phyloP scores from a whole-genome alignment of 1,140 invertebrate species.

The Apis mellifera region Amel_HAv3.1 CM009934.2:3701501-3702000 shows the following conservation, averaged over 20 bases:
- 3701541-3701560: constrained; percentile 82
- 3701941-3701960: constrained; percentile 89
- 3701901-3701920: constrained; percentile 97
- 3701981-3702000: constrained; percentile 93
- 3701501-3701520: constrained; percentile 85
- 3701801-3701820: constrained; percentile 84
- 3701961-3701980: constrained; percentile 93
- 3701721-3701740: constrained; percentile 73
- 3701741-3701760: constrained; percentile 91
- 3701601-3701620: constrained; percentile 81
- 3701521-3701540: constrained; percentile 81
- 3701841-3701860: constrained; percentile 86
- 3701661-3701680: background rate
- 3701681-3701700: background rate
- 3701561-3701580: constrained; percentile 76
- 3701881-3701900: constrained; percentile 93
- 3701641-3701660: constrained; percentile 93
- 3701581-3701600: constrained; percentile 77
- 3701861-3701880: constrained; percentile 89
- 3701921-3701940: constrained; percentile 92
- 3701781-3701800: constrained; percentile 87
- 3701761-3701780: constrained; percentile 92
- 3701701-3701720: constrained; percentile 15
- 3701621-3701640: constrained; percentile 87
- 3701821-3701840: constrained; percentile 90